Evolutionary conservation across 2,113 vertebrate species (phyloP).

Genomic region (Ceyx cyanopectus): DNA sequence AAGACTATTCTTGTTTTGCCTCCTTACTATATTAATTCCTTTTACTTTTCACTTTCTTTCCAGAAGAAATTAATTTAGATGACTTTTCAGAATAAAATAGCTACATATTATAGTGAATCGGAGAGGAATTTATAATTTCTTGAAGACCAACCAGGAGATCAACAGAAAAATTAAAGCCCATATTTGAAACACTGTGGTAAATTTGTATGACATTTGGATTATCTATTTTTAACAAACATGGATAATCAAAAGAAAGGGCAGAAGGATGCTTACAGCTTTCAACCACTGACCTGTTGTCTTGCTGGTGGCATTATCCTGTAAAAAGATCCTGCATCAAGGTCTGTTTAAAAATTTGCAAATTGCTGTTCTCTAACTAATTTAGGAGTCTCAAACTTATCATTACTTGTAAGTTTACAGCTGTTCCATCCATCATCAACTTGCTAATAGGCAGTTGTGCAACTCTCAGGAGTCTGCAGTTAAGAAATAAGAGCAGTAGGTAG

Average conservation of each 20-base stretch:
- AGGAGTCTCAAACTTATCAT: constrained; percentile 73
- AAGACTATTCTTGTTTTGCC: neutral
- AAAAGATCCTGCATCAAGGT: constrained; percentile 61
- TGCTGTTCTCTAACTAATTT: constrained; percentile 55
- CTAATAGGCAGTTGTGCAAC: constrained; percentile 75
- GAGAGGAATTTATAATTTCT: neutral
- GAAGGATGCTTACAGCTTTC: constrained; percentile 52
- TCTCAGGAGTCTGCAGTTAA: constrained; percentile 67
- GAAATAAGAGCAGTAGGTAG: constrained; percentile 76
- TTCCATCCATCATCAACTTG: constrained; percentile 72
- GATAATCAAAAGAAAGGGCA: constrained; percentile 16
- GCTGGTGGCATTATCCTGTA: constrained; percentile 34
- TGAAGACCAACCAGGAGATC: neutral
- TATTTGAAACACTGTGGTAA: neutral
- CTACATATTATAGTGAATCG: neutral
- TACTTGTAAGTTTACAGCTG: constrained; percentile 73
- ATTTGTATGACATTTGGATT: constrained; percentile 21
- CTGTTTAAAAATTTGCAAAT: constrained; percentile 65
- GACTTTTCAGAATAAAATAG: neutral
- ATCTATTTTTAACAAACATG: constrained; percentile 18
- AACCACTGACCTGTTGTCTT: constrained; percentile 53
- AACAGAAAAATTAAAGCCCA: neutral
- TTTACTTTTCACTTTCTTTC: neutral
- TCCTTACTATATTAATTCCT: neutral
- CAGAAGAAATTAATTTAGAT: neutral